Base-by-base conservation (phyloP, 2,113 vertebrate species). In the Rhagologus leucostigma region DNA sequence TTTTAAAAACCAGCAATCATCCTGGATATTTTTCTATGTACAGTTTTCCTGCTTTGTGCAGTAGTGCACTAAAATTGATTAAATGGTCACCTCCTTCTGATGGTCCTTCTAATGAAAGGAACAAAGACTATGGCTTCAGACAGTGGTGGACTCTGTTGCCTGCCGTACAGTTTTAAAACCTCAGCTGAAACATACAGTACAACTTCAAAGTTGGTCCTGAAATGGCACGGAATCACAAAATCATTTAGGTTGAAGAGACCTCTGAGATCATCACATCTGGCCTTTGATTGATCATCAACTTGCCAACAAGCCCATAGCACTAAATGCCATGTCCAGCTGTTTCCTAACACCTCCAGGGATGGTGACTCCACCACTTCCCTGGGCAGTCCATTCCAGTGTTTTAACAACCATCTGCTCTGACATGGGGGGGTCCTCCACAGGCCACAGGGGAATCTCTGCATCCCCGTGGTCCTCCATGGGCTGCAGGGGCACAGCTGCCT, bases 401-500 rank as follows among this genome's bases (percentile, higher is more conserved):
- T 55, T 20, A 55, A 26, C 23, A 41, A 19, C 4, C 4, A 1
- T 4, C n/a, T 84, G 53, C 30, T 67, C 20, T 6, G 5, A 9
- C 3, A 1, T 5, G 17, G 16, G 29, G 52, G 17, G 3, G 6
- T 41, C 15, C 19, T 56, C 46, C 52, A 1, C 0, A 0, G 33
- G 18, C 27, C 16, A 4, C 35, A 47, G 41, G 7, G 13, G 42
- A 14, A 17, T 50, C 7, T 86, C 26, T 59, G 17, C 53, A 60
- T 6, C 37, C 18, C 33, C 0, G 0, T 30, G 3, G 1, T 1
- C 3, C 18, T 57, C 26, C 30, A 3, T 1, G 5, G 16, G 33
- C 27, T 65, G 12, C 39, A 53, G 15, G 13, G 20, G 15, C 23
- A 53, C 23, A 80, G n/a, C 20, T 70, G 29, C 13, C 8, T 41